Evolutionary conservation across 1,140 invertebrate species (phyloP).

Genomic region (Rhopalosiphum maidis): DNA sequence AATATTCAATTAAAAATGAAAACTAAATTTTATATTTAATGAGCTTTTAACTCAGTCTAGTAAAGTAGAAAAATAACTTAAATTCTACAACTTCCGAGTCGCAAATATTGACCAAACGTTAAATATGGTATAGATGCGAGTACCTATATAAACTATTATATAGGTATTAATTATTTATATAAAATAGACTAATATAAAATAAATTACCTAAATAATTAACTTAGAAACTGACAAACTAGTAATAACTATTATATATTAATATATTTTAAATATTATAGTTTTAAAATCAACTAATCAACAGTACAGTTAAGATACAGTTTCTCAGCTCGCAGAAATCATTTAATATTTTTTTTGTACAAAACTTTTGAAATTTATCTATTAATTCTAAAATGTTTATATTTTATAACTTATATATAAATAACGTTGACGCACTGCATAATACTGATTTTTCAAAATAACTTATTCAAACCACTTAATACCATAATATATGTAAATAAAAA

Average conservation of each 20-base stretch:
- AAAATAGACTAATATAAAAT: too few relatives aligned
- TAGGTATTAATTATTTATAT: too few relatives aligned
- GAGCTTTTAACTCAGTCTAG: not conserved
- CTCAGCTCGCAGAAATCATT: not conserved
- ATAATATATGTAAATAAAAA: not conserved
- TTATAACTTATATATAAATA: too few relatives aligned
- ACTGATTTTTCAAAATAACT: not conserved
- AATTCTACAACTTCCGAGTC: too few relatives aligned
- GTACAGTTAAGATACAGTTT: not conserved
- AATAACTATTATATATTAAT: not conserved
- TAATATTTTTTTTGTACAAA: not conserved
- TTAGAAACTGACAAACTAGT: too few relatives aligned
- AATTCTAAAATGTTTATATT: not conserved
- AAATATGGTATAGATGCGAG: not conserved
- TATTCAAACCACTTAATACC: not conserved
- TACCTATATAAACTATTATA: too few relatives aligned
- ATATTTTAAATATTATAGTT: not conserved
- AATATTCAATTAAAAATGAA: too few relatives aligned
- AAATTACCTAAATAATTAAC: too few relatives aligned
- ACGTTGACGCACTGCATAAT: not conserved
- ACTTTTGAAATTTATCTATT: not conserved
- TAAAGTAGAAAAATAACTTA: not conserved
- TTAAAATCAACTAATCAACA: not conserved
- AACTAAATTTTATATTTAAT: not conserved
- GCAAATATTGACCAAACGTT: too few relatives aligned